Evolutionary conservation across 2,888 invertebrate species (phyloP), one percentile per base, ranked within the genome.

Genomic region (Schrankia costaestrigalis): DNA sequence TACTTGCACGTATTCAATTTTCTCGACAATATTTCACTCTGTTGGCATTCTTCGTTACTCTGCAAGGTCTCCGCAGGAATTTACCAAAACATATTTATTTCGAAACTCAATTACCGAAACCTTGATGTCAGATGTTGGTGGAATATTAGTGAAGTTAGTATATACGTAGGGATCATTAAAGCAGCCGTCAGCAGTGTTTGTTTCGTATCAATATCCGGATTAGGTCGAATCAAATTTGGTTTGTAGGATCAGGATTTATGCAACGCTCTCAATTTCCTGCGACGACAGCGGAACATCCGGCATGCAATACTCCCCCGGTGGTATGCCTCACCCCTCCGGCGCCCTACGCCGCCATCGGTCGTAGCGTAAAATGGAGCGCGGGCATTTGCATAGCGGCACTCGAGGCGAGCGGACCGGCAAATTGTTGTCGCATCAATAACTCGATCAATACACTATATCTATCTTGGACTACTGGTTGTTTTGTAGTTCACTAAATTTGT

Each of bases 191-290:
- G 62, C 66, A 57, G 69, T 73, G 71, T 78, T 78, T 81, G 80
- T 81, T 77, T 80, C 80, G 72, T 82, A 84, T 82, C 85, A 81
- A 85, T 85, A 85, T 85, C 83, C 84, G 84, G 85, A 85, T 87
- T 85, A 84, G 75, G 78, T 74, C 54, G 80, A 82, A 84, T 82
- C 83, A 80, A 85, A 85, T 87, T 86, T 80, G 79, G 79, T 80
- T 84, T 78, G 82, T 75, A 77, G 77, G 78, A 84, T 82, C 78
- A 76, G 78, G 78, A 83, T 86, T 85, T 85, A 82, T 87, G 86
- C 84, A 82, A 79, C 76, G 79, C 72, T 85, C 83, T 83, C 86
- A 86, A 87, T 86, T 87, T 87, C 86, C 86, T 84, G 82, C 76
- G 79, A 82, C 78, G 81, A 82, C 81, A 83, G 72, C 72, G 72